These are phyloP conservation scores for Leucosticte australis DNA, from an alignment of 2,113 vertebrate genomes.

Conservation along the genomic window DNA sequence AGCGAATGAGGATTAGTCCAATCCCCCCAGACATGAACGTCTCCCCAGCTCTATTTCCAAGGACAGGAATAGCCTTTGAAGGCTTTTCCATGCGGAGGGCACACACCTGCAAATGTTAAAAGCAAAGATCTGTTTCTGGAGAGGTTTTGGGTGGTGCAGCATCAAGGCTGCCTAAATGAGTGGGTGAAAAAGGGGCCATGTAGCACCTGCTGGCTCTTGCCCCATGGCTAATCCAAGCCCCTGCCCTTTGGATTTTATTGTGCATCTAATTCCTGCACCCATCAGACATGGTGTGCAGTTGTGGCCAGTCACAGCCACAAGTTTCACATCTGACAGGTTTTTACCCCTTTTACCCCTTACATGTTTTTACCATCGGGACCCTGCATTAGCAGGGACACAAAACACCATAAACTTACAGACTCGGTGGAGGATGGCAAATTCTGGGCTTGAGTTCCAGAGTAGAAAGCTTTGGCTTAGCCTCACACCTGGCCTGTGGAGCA, in stretches of 20 bases:
- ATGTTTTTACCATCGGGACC: not conserved
- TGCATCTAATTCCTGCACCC: not conserved
- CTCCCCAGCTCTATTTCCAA: not conserved
- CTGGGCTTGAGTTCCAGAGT: not conserved
- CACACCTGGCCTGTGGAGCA: not conserved
- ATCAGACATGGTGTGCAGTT: accelerated
- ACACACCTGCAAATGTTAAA: not conserved
- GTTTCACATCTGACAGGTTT: accelerated
- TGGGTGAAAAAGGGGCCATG: accelerated
- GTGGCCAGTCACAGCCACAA: not conserved
- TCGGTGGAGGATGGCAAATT: not conserved
- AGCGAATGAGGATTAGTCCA: not conserved
- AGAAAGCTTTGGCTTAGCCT: not conserved
- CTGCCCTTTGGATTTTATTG: not conserved
- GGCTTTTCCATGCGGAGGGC: not conserved
- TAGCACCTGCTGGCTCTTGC: not conserved
- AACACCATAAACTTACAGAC: too few species aligned
- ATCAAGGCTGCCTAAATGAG: not conserved
- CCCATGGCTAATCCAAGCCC: not conserved
- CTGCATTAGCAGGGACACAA: not conserved
- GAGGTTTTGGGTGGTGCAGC: not conserved
- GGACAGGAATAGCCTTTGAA: not conserved
- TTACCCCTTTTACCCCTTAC: not conserved
- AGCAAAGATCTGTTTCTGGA: not conserved
- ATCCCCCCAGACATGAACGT: not conserved